A percentile compares a stretch with the other conserved stretches of the same genome.
Conservation (phyloP, 1,140 invertebrate species). For the Drosophila asahinai region DNA sequence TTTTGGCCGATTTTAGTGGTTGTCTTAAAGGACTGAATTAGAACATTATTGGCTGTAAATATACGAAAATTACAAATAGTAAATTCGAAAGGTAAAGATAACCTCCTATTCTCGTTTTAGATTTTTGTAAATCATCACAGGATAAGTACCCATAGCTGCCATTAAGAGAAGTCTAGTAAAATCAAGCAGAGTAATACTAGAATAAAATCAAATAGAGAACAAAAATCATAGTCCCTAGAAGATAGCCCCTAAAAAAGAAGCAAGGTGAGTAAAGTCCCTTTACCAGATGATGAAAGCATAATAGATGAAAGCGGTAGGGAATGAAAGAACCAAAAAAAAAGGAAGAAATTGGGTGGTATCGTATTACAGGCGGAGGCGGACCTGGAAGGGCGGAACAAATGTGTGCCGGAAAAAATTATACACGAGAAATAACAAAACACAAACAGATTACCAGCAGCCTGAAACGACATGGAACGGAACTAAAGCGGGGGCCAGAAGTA, state of each 20-base stretch:
- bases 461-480: conserved; percentile 47
- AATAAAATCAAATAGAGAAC: background rate
- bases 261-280: conserved; percentile 29
- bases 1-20: background rate
- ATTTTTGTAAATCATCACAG: too few species aligned
- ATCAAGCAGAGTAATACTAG: background rate
- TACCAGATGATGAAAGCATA: conserved; percentile 47
- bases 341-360: conserved; percentile 9
- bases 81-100: too few species aligned
- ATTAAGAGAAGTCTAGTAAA: conserved; percentile 1
- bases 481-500: conserved; percentile 24
- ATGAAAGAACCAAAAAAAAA: background rate
- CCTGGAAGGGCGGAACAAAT: conserved; percentile 28
- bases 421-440: conserved; percentile 52
- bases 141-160: background rate
- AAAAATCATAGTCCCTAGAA: background rate
- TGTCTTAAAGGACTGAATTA: background rate
- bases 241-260: background rate
- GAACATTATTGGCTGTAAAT: too few species aligned
- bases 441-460: conserved; percentile 58
- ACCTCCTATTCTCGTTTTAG: too few species aligned
- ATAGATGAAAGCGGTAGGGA: conserved; percentile 32
- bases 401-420: conserved; percentile 65
- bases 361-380: conserved; percentile 23
- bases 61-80: too few species aligned